Percentiles rank a stretch among this genome's conserved stretches.
Evolutionary conservation across 1,140 invertebrate species (phyloP).

Genomic region (Mylabris phalerata): DNA sequence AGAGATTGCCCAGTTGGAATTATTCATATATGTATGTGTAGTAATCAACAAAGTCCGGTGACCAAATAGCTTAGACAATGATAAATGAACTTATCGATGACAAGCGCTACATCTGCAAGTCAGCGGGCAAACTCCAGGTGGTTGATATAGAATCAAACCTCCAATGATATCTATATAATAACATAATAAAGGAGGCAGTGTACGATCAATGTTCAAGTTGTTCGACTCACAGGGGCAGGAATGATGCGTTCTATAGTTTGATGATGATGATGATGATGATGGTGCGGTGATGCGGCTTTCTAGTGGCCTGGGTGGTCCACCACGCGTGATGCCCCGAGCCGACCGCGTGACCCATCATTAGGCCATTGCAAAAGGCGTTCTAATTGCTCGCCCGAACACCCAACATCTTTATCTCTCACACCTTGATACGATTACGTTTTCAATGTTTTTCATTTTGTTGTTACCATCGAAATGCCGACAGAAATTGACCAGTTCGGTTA

Average conservation of each 20-base stretch:
- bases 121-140: conserved; percentile 13
- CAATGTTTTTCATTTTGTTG: too few relatives aligned
- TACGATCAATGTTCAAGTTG: conserved; percentile 4
- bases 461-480: too few relatives aligned
- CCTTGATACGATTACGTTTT: background rate
- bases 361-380: conserved; percentile 37
- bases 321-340: conserved; percentile 28
- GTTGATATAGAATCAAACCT: conserved; percentile 15
- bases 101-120: conserved; percentile 17
- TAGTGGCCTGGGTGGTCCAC: conserved; percentile 31
- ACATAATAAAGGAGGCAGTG: conserved; percentile 11
- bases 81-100: conserved; percentile 13
- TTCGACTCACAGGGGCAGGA: conserved; percentile 9
- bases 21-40: too few relatives aligned
- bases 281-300: conserved; percentile 8
- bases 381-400: conserved; percentile 35
- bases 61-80: background rate
- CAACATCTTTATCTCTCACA: conserved; percentile 33
- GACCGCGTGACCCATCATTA: conserved; percentile 35
- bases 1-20: too few relatives aligned
- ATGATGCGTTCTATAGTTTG: background rate
- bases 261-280: background rate
- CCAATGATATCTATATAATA: conserved; percentile 19
- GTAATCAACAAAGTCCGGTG: too few relatives aligned
- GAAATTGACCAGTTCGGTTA: too few relatives aligned